Percentiles rank a stretch among this genome's conserved stretches.
These are phyloP conservation scores for Nothura maculosa DNA, from an alignment of 2,797 vertebrate species.

Conservation along the genomic window DNA sequence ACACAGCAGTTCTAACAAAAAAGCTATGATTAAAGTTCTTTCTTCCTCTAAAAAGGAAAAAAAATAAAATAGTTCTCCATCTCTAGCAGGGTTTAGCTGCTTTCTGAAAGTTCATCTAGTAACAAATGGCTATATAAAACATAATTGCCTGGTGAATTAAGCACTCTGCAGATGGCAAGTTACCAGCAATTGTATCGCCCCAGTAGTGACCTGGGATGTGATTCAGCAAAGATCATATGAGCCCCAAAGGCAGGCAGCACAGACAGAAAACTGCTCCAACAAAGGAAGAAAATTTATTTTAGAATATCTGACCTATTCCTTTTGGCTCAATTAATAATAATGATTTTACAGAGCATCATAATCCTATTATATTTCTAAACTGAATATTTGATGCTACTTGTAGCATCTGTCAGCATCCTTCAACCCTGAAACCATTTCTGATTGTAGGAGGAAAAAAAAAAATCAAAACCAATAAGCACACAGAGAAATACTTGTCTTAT, in stretches of 20 bases:
- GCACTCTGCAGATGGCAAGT: background rate
- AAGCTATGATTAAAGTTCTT: background rate
- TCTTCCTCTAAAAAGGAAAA: background rate
- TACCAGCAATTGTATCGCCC: background rate
- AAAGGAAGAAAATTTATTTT: background rate
- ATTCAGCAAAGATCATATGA: background rate
- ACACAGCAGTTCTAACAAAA: background rate
- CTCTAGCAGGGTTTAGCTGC: background rate
- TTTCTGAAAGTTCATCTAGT: background rate
- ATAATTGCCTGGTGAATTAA: background rate
- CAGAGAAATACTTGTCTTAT: background rate
- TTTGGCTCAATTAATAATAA: background rate
- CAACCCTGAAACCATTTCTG: background rate
- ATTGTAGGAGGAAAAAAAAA: background rate
- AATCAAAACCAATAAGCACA: background rate
- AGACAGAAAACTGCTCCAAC: background rate
- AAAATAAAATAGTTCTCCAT: background rate
- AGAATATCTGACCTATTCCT: background rate
- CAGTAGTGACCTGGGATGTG: background rate
- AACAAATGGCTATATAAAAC: background rate
- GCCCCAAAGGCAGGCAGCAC: background rate
- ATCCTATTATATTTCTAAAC: background rate
- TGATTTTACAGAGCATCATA: background rate
- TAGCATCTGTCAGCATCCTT: background rate
- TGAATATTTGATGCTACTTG: background rate